These are phyloP conservation scores for Caenorhabditis macrosperma DNA, from an alignment of 2,888 invertebrate species.

Conservation along the genomic window DNA sequence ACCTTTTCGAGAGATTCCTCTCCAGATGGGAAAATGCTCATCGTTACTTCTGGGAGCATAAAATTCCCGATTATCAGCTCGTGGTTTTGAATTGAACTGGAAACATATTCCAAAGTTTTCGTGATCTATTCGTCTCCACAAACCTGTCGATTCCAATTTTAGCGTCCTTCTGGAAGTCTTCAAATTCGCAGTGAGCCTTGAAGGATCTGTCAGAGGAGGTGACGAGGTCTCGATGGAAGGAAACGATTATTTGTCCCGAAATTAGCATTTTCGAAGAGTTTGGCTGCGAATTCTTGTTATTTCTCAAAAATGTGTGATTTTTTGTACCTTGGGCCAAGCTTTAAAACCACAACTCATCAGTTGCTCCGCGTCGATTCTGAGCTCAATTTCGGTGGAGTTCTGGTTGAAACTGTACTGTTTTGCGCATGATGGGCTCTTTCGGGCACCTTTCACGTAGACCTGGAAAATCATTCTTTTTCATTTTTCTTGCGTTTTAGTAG, in stretches of 20 bases:
- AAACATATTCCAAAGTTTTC: background rate
- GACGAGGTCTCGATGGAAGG: slow-evolving; percentile 44
- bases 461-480: slow-evolving; percentile 13
- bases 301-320: no score
- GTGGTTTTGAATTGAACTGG: slow-evolving; percentile 20
- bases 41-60: slow-evolving; percentile 22
- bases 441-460: slow-evolving; percentile 41
- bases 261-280: slow-evolving; percentile 31
- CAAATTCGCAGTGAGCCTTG: slow-evolving; percentile 49
- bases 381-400: slow-evolving; percentile 26
- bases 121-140: background rate
- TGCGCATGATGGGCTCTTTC: slow-evolving; percentile 9
- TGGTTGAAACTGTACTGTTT: slow-evolving; percentile 1
- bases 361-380: slow-evolving; percentile 21
- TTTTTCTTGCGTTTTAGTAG: no score
- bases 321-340: slow-evolving; percentile 38
- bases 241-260: slow-evolving; percentile 37
- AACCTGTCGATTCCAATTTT: slow-evolving; percentile 12
- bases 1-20: slow-evolving; percentile 25
- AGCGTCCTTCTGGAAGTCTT: slow-evolving; percentile 24
- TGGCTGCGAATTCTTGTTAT: slow-evolving; percentile 21
- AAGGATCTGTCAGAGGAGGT: slow-evolving; percentile 46
- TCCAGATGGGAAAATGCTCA: slow-evolving; percentile 33
- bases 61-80: slow-evolving; percentile 37
- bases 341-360: slow-evolving; percentile 45